Conservation (phyloP, 2,888 invertebrate species). For the Bedellia somnulentella region DNA sequence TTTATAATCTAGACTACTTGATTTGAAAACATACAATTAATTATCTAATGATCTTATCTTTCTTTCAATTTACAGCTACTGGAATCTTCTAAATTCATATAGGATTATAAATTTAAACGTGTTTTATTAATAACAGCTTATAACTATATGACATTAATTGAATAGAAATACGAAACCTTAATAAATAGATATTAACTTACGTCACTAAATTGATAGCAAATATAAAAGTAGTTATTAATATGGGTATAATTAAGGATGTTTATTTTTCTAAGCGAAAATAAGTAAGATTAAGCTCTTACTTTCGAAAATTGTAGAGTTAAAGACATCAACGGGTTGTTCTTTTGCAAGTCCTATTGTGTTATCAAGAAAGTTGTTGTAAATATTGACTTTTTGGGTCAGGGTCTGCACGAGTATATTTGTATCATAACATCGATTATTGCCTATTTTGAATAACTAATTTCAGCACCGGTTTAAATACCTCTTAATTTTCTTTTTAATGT, state of each 20-base stretch:
- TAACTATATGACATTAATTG: too few relatives aligned
- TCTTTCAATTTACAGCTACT: too few relatives aligned
- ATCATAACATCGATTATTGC: not conserved
- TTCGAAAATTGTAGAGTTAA: conserved; percentile 49
- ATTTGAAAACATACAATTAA: too few relatives aligned
- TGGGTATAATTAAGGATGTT: too few relatives aligned
- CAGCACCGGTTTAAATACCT: not conserved
- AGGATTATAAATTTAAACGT: too few relatives aligned
- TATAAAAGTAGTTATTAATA: too few relatives aligned
- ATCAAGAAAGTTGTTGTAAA: conserved; percentile 3
- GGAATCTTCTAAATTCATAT: too few relatives aligned
- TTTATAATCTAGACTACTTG: too few relatives aligned
- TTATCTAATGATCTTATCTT: too few relatives aligned
- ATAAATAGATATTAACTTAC: not conserved
- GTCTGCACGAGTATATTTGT: not conserved
- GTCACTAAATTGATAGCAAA: not conserved
- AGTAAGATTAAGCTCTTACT: conserved; percentile 14
- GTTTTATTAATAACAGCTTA: too few relatives aligned
- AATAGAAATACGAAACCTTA: too few relatives aligned
- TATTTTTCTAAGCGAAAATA: too few relatives aligned
- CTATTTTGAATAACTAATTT: not conserved
- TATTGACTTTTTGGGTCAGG: conserved; percentile 3
- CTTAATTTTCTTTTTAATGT: not conserved
- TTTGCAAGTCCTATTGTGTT: conserved; percentile 2
- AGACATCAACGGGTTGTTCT: conserved; percentile 50